A percentile compares a stretch with the other conserved stretches of the same genome.
These are phyloP conservation scores for Hystrix cristata DNA, from an alignment of 2,113 vertebrate species.

Conservation along the genomic window DNA sequence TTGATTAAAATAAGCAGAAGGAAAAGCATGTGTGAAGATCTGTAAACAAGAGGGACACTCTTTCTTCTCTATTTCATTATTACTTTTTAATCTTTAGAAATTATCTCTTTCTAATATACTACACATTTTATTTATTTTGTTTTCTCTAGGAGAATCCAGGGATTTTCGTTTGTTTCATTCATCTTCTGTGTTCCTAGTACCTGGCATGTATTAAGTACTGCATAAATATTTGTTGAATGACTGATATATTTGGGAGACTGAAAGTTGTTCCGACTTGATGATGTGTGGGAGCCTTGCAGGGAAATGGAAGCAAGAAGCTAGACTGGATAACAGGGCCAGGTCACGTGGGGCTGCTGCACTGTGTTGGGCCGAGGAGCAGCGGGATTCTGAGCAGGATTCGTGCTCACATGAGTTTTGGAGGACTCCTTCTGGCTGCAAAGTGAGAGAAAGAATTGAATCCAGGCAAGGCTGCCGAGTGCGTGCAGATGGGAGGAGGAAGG, in stretches of 20 bases:
- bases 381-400: not conserved
- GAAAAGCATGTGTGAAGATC: not conserved
- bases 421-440: not conserved
- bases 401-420: not conserved
- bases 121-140: not conserved
- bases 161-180: slow-evolving; percentile 12
- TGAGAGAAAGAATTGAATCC: not conserved
- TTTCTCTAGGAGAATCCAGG: not conserved
- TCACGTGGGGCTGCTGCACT: not conserved
- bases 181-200: not conserved
- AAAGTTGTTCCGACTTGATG: not conserved
- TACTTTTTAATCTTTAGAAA: not conserved
- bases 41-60: not conserved
- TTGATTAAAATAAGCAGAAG: not conserved
- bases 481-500: not conserved
- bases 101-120: not conserved
- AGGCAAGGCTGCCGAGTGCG: not conserved
- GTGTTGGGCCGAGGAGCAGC: not conserved
- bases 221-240: not conserved
- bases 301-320: not conserved
- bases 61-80: not conserved
- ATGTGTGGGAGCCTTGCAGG: not conserved
- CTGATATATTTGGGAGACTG: not conserved
- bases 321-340: not conserved
- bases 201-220: not conserved